A percentile compares a stretch with the other conserved stretches of the same genome.
phyloP scores from a whole-genome alignment of 2,888 invertebrate species.

The Crepidodera aurea region DNA sequence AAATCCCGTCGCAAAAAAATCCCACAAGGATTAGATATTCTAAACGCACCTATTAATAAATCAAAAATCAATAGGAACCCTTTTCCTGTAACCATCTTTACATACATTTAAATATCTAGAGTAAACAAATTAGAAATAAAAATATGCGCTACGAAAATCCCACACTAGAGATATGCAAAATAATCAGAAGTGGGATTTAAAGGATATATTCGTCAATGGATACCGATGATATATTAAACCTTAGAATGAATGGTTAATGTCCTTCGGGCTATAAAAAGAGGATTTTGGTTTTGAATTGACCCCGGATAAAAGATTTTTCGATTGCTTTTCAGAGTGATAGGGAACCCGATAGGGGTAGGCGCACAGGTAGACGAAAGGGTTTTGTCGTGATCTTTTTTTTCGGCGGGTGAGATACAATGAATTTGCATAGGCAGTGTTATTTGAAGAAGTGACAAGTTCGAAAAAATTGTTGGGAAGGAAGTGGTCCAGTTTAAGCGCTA shows the following conservation, averaged over 20 bases:
- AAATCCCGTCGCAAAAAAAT: slow-evolving; percentile 36
- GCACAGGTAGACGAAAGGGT: slow-evolving; percentile 39
- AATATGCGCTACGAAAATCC: slow-evolving; percentile 43
- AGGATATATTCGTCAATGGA: slow-evolving; percentile 44
- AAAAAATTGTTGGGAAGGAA: slow-evolving; percentile 25
- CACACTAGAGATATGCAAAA: slow-evolving; percentile 45
- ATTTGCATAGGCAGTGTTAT: slow-evolving; percentile 37
- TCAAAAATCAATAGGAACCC: slow-evolving; percentile 48
- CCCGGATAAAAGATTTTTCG: slow-evolving; percentile 45
- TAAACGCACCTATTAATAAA: slow-evolving; percentile 49
- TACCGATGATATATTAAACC: slow-evolving; percentile 48
- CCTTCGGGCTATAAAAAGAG: slow-evolving; percentile 48
- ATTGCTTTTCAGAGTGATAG: slow-evolving; percentile 46
- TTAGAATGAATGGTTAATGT: slow-evolving; percentile 48
- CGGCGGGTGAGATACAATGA: slow-evolving; percentile 21
- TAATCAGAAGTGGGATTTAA: slow-evolving; percentile 44
- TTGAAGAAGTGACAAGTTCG: slow-evolving; percentile 32
- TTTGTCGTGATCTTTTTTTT: slow-evolving; percentile 30
- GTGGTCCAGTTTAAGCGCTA: slow-evolving; percentile 9
- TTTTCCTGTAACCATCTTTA: slow-evolving; percentile 31
- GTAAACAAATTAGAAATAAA: slow-evolving; percentile 48
- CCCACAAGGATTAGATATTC: slow-evolving; percentile 52
- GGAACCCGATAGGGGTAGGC: slow-evolving; percentile 44
- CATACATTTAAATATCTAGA: slow-evolving; percentile 44
- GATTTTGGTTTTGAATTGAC: slow-evolving; percentile 51